Evolutionary conservation across 2,797 vertebrate species (phyloP), one percentile per base, ranked within the genome.

Genomic region (Schizopygopsis malacanthus): DNA sequence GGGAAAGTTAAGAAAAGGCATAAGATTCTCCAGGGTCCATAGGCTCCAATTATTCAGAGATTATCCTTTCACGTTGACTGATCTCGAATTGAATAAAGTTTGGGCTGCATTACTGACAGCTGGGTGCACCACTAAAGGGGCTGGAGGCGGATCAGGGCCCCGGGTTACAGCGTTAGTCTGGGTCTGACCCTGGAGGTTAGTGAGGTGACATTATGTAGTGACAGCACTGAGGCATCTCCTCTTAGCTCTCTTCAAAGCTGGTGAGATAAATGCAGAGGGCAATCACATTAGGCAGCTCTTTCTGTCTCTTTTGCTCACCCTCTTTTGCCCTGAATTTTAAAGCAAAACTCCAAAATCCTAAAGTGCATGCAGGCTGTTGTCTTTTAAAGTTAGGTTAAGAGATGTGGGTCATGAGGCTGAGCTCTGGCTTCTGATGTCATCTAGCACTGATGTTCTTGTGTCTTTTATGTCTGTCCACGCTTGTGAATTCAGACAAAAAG

Each of bases 31-130:
- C 91, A 91, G 95, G 96, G 95, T 97, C 95, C 93, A 94, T 93
- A 95, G 96, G 89, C 95, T 96, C 96, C 96, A 97, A 97, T 98
- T 97, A 97, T 97, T 97, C 96, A 96, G 95, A 97, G 97, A 97
- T 98, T 97, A 98, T 97, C 96, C 96, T 96, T 96, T 96, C 96
- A 97, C 96, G 93, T 95, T 90, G 90, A 94, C 93, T 94, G 96
- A 96, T 95, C 95, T 94, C 92, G 91, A 92, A 94, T 93, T 97
- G 97, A 97, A 97, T 97, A 95, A 97, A 96, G 95, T 95, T 96
- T 93, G 90, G 93, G 94, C 92, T 91, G 92, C 59, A 95, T 97
- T 97, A 97, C 95, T 97, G 96, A 96, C 91, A 96, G 96, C 94
- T 93, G 90, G 96, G 92, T 96, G 96, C 95, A 94, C 95, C 95